Percentiles rank a stretch among this genome's conserved stretches.
Conservation (phyloP, 1,140 invertebrate species). For the Harpegnathos saltator region DNA sequence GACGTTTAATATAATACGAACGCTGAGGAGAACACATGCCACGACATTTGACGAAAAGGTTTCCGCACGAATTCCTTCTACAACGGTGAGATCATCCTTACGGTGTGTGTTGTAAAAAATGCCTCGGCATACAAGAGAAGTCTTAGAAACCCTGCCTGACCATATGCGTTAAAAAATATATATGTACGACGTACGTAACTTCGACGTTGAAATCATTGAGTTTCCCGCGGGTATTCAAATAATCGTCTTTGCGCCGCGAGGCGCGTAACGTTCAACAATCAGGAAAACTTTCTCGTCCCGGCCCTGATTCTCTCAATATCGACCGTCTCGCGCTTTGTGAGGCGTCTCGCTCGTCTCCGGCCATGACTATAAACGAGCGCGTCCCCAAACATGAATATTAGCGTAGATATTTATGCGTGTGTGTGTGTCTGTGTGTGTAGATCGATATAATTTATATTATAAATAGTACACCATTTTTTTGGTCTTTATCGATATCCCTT, state of each 20-base stretch:
- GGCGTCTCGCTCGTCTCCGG: background rate
- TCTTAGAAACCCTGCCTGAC: slow-evolving; percentile 35
- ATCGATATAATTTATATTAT: slow-evolving; percentile 43
- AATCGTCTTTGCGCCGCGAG: background rate
- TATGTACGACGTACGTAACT: slow-evolving; percentile 28
- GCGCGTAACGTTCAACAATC: background rate
- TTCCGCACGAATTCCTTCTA: slow-evolving; percentile 20
- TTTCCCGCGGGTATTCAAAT: background rate
- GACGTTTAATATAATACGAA: slow-evolving; percentile 3
- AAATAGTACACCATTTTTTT: slow-evolving; percentile 47
- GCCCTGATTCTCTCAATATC: background rate
- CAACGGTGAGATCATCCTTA: slow-evolving; percentile 28
- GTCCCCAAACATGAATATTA: slow-evolving; percentile 14
- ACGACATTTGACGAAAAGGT: slow-evolving; percentile 43
- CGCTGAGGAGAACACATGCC: slow-evolving; percentile 40
- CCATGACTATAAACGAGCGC: slow-evolving; percentile 9
- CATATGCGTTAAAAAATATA: slow-evolving; percentile 34
- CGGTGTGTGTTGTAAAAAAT: slow-evolving; percentile 29
- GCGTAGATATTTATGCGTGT: slow-evolving; percentile 34
- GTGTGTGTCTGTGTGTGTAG: too few relatives aligned
- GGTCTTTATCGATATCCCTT: slow-evolving; percentile 37
- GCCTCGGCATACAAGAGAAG: background rate
- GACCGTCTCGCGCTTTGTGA: background rate
- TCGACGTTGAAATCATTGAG: slow-evolving; percentile 54
- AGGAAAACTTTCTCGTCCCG: background rate